phyloP scores from a whole-genome alignment of 2,797 vertebrate genomes.

The Todus mexicanus region DNA sequence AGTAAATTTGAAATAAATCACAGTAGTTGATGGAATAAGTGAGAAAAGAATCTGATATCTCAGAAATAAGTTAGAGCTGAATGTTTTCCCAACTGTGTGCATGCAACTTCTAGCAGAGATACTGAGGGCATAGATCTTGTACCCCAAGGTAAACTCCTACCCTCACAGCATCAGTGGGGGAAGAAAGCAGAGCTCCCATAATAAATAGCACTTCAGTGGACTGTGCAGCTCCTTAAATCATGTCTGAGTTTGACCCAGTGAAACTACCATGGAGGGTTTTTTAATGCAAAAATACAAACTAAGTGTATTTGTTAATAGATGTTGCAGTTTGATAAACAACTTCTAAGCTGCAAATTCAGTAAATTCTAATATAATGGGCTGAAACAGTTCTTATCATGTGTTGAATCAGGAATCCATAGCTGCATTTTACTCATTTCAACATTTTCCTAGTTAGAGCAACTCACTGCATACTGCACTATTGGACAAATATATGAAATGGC shows the following conservation, averaged over 20 bases:
- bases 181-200: background rate
- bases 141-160: background rate
- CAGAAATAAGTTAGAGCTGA: background rate
- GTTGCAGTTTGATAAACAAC: background rate
- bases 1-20: background rate
- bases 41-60: background rate
- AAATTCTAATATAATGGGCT: constrained; percentile 15
- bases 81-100: background rate
- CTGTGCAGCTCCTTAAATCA: background rate
- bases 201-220: background rate
- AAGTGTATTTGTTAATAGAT: background rate
- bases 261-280: background rate
- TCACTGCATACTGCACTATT: constrained; percentile 13
- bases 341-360: constrained; percentile 15
- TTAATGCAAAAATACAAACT: background rate
- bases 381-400: constrained; percentile 26
- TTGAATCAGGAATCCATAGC: constrained; percentile 17
- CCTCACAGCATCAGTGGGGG: background rate
- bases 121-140: background rate
- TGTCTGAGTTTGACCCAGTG: background rate
- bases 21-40: background rate
- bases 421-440: constrained; percentile 21
- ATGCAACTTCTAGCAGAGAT: background rate
- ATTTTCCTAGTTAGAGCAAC: constrained; percentile 55
- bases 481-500: constrained; percentile 45